Evolutionary conservation across 2,797 vertebrate genomes (phyloP).

Genomic region (Acrocephalus scirpaceus): DNA sequence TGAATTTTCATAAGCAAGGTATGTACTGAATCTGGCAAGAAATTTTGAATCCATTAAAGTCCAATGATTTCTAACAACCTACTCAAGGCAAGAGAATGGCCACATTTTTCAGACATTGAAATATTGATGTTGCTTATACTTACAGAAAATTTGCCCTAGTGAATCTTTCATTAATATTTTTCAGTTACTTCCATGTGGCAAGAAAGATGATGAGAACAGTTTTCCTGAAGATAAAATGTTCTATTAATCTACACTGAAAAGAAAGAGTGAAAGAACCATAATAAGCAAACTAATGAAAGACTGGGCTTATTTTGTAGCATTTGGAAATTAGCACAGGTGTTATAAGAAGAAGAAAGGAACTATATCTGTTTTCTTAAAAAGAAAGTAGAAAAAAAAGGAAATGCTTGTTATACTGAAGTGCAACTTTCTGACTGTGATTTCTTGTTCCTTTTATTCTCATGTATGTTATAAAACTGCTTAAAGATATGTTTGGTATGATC

Average conservation of each 20-base stretch:
- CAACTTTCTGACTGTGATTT: neutral
- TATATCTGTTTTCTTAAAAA: neutral
- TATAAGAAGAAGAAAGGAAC: neutral
- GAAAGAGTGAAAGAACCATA: neutral
- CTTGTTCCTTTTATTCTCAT: neutral
- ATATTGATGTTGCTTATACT: constrained; percentile 86
- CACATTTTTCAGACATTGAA: constrained; percentile 75
- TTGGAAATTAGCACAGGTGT: neutral
- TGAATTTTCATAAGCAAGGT: constrained; percentile 41
- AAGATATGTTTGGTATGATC: neutral
- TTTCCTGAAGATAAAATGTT: constrained; percentile 48
- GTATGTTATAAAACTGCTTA: neutral
- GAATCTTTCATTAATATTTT: constrained; percentile 86
- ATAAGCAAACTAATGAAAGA: constrained; percentile 1
- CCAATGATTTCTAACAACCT: constrained; percentile 54
- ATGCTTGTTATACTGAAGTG: neutral
- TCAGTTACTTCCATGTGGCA: constrained; percentile 70
- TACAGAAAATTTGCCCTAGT: constrained; percentile 82
- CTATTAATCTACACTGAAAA: constrained; percentile 25
- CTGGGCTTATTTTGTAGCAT: neutral
- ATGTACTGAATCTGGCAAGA: neutral
- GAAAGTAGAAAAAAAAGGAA: too few relatives aligned
- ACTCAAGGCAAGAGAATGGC: constrained; percentile 42
- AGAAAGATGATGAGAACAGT: constrained; percentile 58
- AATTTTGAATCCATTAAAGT: constrained; percentile 63